These are phyloP conservation scores for Mactra quadrangularis DNA, from an alignment of 1,140 invertebrate genomes.

Conservation along the genomic window DNA sequence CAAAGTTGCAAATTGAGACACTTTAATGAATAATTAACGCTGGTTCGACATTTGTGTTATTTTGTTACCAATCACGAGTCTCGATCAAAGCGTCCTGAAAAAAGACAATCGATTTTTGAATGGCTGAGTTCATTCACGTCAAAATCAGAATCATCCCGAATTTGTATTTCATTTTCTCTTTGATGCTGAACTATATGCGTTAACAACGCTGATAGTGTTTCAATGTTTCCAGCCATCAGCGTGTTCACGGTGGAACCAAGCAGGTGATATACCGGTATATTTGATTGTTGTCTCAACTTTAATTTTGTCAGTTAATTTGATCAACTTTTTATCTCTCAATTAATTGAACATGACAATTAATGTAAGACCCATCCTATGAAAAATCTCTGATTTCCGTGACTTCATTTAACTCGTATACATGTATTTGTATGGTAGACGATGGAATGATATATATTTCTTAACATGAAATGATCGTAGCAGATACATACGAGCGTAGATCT, in stretches of 20 bases:
- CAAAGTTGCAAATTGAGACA: conserved; percentile 39
- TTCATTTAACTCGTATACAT: too few relatives aligned
- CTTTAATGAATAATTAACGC: conserved; percentile 53
- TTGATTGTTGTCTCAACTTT: neutral
- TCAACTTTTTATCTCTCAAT: too few relatives aligned
- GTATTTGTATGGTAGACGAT: too few relatives aligned
- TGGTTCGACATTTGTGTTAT: conserved; percentile 23
- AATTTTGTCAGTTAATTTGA: neutral
- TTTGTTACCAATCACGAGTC: neutral
- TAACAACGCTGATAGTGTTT: neutral
- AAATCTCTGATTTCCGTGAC: too few relatives aligned
- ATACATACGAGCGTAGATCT: too few relatives aligned
- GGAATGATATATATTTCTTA: too few relatives aligned
- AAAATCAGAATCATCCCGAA: neutral
- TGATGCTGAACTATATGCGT: neutral
- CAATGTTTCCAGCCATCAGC: conserved; percentile 1
- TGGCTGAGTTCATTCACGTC: neutral
- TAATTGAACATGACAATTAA: too few relatives aligned
- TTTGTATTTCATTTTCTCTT: neutral
- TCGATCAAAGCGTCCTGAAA: conserved; percentile 25
- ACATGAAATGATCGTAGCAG: too few relatives aligned
- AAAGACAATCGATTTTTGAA: conserved; percentile 45
- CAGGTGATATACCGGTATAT: neutral
- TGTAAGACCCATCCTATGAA: too few relatives aligned
- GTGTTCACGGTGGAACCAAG: too few relatives aligned